phyloP scores from a whole-genome alignment of 2,888 invertebrate genomes.

The Aleiodes leptofemur region DNA sequence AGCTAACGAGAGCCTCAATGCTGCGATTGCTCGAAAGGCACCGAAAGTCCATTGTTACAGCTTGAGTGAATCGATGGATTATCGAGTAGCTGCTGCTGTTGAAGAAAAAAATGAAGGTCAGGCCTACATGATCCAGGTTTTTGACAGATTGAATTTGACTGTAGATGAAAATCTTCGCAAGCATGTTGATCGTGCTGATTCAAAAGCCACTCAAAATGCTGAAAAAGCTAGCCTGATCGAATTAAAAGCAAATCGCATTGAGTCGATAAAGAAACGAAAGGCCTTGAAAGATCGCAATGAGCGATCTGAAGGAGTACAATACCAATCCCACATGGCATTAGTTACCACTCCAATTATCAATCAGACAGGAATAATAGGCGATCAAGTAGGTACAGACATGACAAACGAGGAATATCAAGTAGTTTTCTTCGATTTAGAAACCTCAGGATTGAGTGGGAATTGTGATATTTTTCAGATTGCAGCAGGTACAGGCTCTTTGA shows the following conservation, averaged over 20 bases:
- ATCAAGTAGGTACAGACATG: not conserved
- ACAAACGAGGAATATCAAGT: conserved; percentile 43
- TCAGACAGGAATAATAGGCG: not conserved
- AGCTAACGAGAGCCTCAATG: conserved; percentile 54
- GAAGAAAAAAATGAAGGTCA: conserved; percentile 45
- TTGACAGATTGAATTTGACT: conserved; percentile 1
- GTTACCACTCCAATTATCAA: conserved; percentile 22
- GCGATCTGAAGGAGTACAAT: conserved; percentile 48
- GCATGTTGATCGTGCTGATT: conserved; percentile 27
- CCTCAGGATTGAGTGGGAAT: conserved; percentile 50
- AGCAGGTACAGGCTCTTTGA: conserved; percentile 45
- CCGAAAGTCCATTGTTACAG: conserved; percentile 50
- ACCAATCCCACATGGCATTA: conserved; percentile 51
- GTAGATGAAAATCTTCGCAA: conserved; percentile 24
- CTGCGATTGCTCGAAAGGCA: conserved; percentile 53
- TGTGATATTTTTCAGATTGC: conserved; percentile 57
- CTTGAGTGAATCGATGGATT: conserved; percentile 39
- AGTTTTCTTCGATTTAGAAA: conserved; percentile 58
- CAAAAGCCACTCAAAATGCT: conserved; percentile 35
- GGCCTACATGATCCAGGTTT: conserved; percentile 36
- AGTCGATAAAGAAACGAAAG: conserved; percentile 42
- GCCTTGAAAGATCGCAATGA: conserved; percentile 37
- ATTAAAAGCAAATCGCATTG: conserved; percentile 39
- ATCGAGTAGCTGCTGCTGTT: conserved; percentile 40
- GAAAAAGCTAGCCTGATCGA: conserved; percentile 39